Evolutionary conservation across 2,888 invertebrate species (phyloP), one percentile per base, ranked within the genome.

Genomic region (Clusia tigrina): DNA sequence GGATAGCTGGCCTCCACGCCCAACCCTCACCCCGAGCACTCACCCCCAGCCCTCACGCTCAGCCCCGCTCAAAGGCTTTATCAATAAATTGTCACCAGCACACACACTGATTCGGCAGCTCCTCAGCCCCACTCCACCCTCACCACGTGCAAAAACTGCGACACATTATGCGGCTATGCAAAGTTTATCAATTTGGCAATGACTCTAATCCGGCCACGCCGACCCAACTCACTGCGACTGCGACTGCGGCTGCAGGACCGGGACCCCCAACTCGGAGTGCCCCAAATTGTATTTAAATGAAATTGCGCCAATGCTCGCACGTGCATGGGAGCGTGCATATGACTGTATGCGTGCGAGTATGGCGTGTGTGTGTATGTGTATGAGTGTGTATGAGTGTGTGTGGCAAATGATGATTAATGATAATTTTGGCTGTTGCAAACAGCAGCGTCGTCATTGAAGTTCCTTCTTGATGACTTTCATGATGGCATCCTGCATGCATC

Each of bases 371-470:
- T 9, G 12, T 32, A 12, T 32, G 32, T 32, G 32, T 32, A 9
- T 32, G 32, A 32, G 12, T 9, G 32, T 32, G 6, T 32, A 32
- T 12, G 32, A 9, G 12, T 32, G 32, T 32, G 12, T 32, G 32
- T 32, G 32, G 32, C 12, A n/a, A n/a, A 42, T 42, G n/a, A 42
- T 42, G 42, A 42, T 42, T 42, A 42, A 42, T 42, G 42, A 42
- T 42, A 17, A 42, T 42, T 42, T 42, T n/a, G 9, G 42, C 9
- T 42, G 32, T 32, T 32, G 32, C 32, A 32, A 32, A 32, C 32
- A 32, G 32, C 6, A 32, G 12, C 32, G 12, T 9, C 12, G 32
- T 12, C 32, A 12, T n/a, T n/a, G n/a, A n/a, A n/a, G n/a, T n/a
- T n/a, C n/a, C n/a, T n/a, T n/a, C n/a, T n/a, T n/a, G n/a, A n/a